Conservation (phyloP, 2,888 invertebrate species). For the Lasioglossum marginatum region DNA sequence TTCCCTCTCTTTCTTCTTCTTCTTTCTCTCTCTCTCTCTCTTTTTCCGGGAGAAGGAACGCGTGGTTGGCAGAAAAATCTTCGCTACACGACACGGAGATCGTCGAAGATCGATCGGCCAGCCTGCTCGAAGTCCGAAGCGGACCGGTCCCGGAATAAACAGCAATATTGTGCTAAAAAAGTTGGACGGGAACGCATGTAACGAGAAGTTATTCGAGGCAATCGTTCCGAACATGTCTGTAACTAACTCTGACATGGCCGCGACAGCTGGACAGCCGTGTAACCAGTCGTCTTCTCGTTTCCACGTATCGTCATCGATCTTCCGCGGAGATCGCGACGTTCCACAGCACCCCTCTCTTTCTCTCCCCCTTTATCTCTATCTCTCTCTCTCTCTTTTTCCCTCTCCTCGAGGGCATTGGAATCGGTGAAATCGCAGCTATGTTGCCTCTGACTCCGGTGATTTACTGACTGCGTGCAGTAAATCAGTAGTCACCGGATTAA, state of each 20-base stretch:
- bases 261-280: slow-evolving; percentile 70
- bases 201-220: slow-evolving; percentile 19
- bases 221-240: slow-evolving; percentile 41
- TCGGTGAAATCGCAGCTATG: slow-evolving; percentile 68
- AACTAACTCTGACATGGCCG: slow-evolving; percentile 61
- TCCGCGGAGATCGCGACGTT: slow-evolving; percentile 39
- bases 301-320: slow-evolving; percentile 55
- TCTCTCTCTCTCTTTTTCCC: background rate
- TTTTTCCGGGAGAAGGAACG: background rate
- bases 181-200: slow-evolving; percentile 7
- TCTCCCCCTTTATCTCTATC: background rate
- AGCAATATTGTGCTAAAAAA: slow-evolving; percentile 7
- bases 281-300: slow-evolving; percentile 56
- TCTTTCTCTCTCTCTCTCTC: background rate
- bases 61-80: background rate
- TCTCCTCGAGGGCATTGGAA: slow-evolving; percentile 58
- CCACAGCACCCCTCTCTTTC: slow-evolving; percentile 2
- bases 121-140: background rate
- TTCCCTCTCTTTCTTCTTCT: background rate
- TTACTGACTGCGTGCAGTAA: slow-evolving; percentile 65
- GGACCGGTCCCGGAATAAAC: background rate
- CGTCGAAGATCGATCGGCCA: background rate
- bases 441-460: slow-evolving; percentile 62
- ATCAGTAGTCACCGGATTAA: slow-evolving; percentile 34
- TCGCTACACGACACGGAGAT: background rate